These are phyloP conservation scores for Agonopterix arenella DNA, from an alignment of 2,888 invertebrate species.

Conservation along the genomic window DNA sequence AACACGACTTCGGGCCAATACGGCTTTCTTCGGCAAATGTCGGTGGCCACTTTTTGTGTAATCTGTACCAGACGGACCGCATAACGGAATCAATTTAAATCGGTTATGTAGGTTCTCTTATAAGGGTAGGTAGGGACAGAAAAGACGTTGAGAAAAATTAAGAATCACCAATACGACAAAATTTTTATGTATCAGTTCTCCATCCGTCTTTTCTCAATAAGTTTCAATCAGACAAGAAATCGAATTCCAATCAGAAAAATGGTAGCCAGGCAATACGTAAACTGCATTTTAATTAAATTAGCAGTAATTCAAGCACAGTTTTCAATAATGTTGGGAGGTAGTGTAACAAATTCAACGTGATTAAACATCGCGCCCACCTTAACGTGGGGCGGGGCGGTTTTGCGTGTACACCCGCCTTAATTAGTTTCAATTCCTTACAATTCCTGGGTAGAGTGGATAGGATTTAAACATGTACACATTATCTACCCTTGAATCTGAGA, in stretches of 20 bases:
- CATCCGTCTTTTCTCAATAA: too few relatives aligned
- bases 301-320: conserved; percentile 14
- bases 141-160: conserved; percentile 12
- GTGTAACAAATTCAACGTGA: conserved; percentile 30
- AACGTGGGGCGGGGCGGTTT: conserved; percentile 10
- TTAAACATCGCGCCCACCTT: conserved; percentile 20
- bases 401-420: conserved; percentile 12
- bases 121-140: conserved; percentile 32
- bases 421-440: conserved; percentile 13
- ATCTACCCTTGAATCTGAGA: too few relatives aligned
- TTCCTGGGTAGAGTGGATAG: too few relatives aligned
- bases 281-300: conserved; percentile 25
- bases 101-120: conserved; percentile 34
- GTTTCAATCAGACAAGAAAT: neutral
- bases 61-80: conserved; percentile 28
- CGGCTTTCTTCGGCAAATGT: conserved; percentile 17
- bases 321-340: conserved; percentile 22
- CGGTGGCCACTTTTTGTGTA: conserved; percentile 47
- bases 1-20: conserved; percentile 34
- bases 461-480: too few relatives aligned
- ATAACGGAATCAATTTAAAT: conserved; percentile 49
- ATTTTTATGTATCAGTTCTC: neutral
- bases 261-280: neutral
- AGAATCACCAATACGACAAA: neutral
- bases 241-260: too few relatives aligned